These are phyloP conservation scores for Coelinius sp. DNA, from an alignment of 2,888 invertebrate species.

Conservation along the genomic window DNA sequence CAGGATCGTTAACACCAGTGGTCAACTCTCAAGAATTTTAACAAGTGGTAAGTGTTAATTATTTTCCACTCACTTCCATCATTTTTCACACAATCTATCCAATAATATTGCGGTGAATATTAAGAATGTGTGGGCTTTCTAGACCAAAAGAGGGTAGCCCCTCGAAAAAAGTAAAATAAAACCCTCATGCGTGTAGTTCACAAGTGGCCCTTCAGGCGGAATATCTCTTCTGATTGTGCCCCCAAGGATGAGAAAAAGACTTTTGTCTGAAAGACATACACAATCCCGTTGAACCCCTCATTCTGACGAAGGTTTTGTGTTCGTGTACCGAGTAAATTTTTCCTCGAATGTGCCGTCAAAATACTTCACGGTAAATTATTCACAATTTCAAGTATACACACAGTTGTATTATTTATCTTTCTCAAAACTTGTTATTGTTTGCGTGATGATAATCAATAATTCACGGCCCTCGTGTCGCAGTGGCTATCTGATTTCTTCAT, in stretches of 20 bases:
- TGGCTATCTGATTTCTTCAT: not conserved
- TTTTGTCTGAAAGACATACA: not conserved
- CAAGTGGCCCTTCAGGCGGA: conserved; percentile 10
- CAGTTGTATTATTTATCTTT: not conserved
- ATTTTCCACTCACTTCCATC: not conserved
- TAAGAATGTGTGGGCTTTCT: not conserved
- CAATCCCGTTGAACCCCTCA: not conserved
- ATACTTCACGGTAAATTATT: not conserved
- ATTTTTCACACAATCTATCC: not conserved
- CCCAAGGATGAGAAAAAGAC: conserved; percentile 2
- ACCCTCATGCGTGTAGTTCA: conserved; percentile 9
- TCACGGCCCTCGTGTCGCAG: not conserved
- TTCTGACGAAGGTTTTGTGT: not conserved
- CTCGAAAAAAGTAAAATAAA: conserved; percentile 1
- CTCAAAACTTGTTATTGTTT: not conserved
- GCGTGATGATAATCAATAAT: not conserved
- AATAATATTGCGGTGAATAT: not conserved
- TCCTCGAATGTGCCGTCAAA: not conserved
- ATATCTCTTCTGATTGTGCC: not conserved
- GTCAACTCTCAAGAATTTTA: conserved; percentile 48
- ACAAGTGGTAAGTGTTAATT: conserved; percentile 46
- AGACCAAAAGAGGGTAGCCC: not conserved
- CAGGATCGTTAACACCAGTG: conserved; percentile 52
- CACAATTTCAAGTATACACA: not conserved
- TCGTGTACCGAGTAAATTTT: not conserved